These are phyloP conservation scores for Nematostella vectensis DNA, from an alignment of 92 coral and sea anemone species.

Conservation along the genomic window DNA sequence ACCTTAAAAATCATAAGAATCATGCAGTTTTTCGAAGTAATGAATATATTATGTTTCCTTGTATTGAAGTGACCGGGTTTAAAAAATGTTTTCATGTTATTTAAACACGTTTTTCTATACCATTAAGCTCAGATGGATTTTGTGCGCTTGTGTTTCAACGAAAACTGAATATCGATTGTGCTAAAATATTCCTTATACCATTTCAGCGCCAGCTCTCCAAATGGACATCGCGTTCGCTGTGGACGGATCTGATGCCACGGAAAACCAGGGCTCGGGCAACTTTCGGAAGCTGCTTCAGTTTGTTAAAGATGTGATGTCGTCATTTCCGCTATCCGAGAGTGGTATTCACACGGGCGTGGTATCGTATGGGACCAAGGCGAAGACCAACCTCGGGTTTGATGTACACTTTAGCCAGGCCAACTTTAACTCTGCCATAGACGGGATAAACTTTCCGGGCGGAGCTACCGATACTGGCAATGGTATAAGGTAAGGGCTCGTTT, in stretches of 20 bases:
- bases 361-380: constrained; percentile 46
- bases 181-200: too few species aligned
- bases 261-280: constrained; percentile 72
- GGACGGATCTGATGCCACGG: constrained; percentile 67
- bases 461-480: constrained; percentile 64
- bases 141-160: too few species aligned
- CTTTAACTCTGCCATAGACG: constrained; percentile 47
- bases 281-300: constrained; percentile 68
- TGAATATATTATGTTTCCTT: too few species aligned
- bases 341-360: constrained; percentile 70
- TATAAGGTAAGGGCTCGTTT: constrained; percentile 30
- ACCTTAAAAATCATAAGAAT: too few species aligned
- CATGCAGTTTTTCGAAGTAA: too few species aligned
- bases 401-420: constrained; percentile 31
- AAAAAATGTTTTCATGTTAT: too few species aligned
- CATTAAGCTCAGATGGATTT: too few species aligned
- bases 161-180: too few species aligned
- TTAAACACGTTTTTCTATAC: too few species aligned
- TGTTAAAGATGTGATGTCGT: constrained; percentile 54
- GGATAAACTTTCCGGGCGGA: constrained; percentile 63
- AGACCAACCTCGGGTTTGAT: constrained; percentile 43
- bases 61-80: too few species aligned
- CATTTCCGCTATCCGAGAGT: constrained; percentile 50
- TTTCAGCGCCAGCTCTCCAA: constrained; percentile 17
- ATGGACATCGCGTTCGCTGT: constrained; percentile 78